Evolutionary conservation across 2,113 vertebrate species (phyloP), one percentile per base, ranked within the genome.

Genomic region (Osmerus mordax): DNA sequence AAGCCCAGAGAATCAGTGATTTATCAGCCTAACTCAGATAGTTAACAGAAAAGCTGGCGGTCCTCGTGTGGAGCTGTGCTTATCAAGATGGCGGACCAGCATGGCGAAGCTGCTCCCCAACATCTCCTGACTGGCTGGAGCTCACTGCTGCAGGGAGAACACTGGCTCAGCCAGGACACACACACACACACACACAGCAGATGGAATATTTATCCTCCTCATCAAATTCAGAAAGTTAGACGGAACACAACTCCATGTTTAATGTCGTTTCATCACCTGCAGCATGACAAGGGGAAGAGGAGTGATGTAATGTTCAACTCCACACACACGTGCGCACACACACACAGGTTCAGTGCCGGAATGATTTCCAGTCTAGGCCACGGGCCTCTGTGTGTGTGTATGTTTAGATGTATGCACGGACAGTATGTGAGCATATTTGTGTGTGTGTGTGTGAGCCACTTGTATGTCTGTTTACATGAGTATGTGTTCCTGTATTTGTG

Each of bases 151-250:
- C 79, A 87, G 84, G 84, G 83, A 89, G 86, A 88, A 89, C 84
- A 79, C 81, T 81, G 86, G 86, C 84, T 87, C 83, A 88, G 84
- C 86, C 84, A 82, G 83, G 83, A 86, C 74, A 84, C 18, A 41
- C 15, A 65, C 18, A 78, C 13, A 28, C 52, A 58, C 53, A 78
- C 13, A 28, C 52, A 58, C 53, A 41, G 74, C 88, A 90, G 90
- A 91, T 90, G 88, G 87, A 90, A 88, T 89, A 91, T 89, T 87
- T 87, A 87, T 87, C 85, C 77, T 79, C 78, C 83, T 90, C 84
- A 84, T 87, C 80, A 87, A 88, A 91, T 88, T 84, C 85, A 78
- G 81, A 85, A 88, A 88, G 86, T 89, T 89, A 81, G 83, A 86
- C 75, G 65, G 75, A 81, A 83, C 84, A 85, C 74, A 79, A 78